A percentile compares a stretch with the other conserved stretches of the same genome.
Conservation (phyloP, 2,797 vertebrate species). For the Xiphophorus birchmanni region DNA sequence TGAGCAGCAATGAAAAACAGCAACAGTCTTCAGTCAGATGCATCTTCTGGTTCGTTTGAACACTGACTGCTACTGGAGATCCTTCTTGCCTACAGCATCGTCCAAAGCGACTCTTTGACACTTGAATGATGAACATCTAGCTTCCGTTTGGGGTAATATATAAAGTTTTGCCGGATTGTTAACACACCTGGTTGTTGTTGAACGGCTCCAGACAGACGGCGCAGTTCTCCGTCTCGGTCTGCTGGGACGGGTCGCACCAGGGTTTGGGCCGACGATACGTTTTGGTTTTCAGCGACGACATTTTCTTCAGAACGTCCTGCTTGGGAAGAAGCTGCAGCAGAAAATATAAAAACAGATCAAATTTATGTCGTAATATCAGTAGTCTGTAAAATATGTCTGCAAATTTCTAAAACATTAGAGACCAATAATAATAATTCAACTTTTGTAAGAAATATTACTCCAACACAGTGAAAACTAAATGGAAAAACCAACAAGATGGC, state of each 20-base stretch:
- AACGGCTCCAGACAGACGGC: constrained; percentile 93
- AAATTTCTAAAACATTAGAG: background rate
- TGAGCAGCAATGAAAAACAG: background rate
- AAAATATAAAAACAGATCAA: background rate
- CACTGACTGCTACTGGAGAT: background rate
- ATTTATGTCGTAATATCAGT: background rate
- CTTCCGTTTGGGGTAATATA: background rate
- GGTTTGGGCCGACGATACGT: constrained; percentile 83
- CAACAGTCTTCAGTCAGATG: background rate
- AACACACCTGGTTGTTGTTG: constrained; percentile 88
- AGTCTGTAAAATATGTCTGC: background rate
- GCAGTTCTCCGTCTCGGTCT: constrained; percentile 84
- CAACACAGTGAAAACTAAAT: no score
- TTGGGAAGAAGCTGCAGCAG: constrained; percentile 82
- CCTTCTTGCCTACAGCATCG: background rate
- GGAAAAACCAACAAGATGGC: background rate
- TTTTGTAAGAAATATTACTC: no score
- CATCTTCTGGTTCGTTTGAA: background rate
- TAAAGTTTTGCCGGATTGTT: rapidly evolving
- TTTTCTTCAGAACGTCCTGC: constrained; percentile 83
- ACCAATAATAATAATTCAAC: no score
- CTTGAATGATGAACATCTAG: background rate
- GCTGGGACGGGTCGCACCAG: constrained; percentile 63
- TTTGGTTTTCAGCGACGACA: constrained; percentile 86
- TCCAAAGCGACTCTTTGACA: background rate